phyloP scores from a whole-genome alignment of 2,888 invertebrate species.

The Galerucella nymphaeae region DNA sequence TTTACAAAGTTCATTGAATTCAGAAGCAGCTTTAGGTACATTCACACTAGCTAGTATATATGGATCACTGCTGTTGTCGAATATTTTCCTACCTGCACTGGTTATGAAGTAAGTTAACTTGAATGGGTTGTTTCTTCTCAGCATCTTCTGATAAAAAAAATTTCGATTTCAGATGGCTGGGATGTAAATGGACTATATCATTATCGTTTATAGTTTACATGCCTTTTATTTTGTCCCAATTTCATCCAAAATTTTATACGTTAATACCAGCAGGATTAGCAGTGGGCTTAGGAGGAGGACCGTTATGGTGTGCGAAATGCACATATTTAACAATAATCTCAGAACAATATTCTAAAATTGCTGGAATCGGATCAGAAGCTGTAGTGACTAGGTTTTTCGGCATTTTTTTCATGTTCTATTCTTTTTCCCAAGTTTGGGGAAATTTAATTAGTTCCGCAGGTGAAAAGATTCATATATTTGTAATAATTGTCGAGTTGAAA shows the following conservation, averaged over 20 bases:
- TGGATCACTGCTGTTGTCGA: conserved; percentile 87
- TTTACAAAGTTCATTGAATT: conserved; percentile 86
- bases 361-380: conserved; percentile 77
- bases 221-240: conserved; percentile 91
- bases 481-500: neutral
- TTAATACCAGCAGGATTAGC: conserved; percentile 85
- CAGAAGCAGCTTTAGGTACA: conserved; percentile 84
- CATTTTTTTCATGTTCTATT: conserved; percentile 95
- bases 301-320: conserved; percentile 96
- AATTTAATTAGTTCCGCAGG: conserved; percentile 89
- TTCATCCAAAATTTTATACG: conserved; percentile 87
- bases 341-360: conserved; percentile 81
- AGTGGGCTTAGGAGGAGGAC: conserved; percentile 90
- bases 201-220: conserved; percentile 89
- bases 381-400: conserved; percentile 93
- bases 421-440: conserved; percentile 96
- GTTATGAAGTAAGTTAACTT: conserved; percentile 78
- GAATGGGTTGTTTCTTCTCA: neutral
- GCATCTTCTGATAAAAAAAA: neutral
- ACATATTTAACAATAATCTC: conserved; percentile 89
- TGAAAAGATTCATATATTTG: conserved; percentile 55
- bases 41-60: conserved; percentile 88
- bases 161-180: conserved; percentile 76
- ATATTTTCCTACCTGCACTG: conserved; percentile 87
- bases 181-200: conserved; percentile 91